phyloP scores from a whole-genome alignment of 2,888 invertebrate species.

The Pammene fasciana region DNA sequence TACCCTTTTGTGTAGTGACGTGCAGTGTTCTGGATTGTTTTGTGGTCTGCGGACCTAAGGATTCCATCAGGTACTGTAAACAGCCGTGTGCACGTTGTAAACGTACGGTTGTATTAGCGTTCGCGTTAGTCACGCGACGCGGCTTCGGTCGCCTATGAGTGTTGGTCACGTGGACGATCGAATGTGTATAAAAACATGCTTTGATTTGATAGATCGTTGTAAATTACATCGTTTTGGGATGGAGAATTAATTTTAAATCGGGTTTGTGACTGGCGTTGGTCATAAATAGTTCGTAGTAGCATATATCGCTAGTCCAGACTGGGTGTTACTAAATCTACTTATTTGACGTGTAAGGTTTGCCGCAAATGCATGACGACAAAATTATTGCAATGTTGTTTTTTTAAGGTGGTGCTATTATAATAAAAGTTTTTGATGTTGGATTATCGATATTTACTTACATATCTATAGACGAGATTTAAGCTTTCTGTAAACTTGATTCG shows the following conservation, averaged over 20 bases:
- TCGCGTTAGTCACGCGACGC: slow-evolving; percentile 56
- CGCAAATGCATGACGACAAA: not conserved
- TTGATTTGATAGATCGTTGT: not conserved
- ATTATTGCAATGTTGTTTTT: no score
- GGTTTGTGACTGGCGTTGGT: not conserved
- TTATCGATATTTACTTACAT: no score
- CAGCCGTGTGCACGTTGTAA: slow-evolving; percentile 52
- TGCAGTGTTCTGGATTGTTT: slow-evolving; percentile 60
- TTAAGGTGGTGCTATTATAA: no score
- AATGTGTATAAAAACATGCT: slow-evolving; percentile 1
- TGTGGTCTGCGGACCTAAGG: slow-evolving; percentile 50
- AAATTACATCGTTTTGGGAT: not conserved
- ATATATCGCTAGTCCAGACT: not conserved
- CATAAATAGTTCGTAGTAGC: not conserved
- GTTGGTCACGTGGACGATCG: slow-evolving; percentile 23
- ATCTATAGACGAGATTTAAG: no score
- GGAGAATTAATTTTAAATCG: not conserved
- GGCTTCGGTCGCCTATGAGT: slow-evolving; percentile 13
- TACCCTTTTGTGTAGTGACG: slow-evolving; percentile 55
- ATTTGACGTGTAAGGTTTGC: not conserved
- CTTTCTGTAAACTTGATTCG: no score
- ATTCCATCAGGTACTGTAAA: slow-evolving; percentile 58
- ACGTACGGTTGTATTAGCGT: slow-evolving; percentile 47
- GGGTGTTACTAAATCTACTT: not conserved
- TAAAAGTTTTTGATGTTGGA: no score